A percentile compares a stretch with the other conserved stretches of the same genome.
phyloP scores from a whole-genome alignment of 2,113 vertebrate species.

The Ornithorhynchus anatinus region DNA sequence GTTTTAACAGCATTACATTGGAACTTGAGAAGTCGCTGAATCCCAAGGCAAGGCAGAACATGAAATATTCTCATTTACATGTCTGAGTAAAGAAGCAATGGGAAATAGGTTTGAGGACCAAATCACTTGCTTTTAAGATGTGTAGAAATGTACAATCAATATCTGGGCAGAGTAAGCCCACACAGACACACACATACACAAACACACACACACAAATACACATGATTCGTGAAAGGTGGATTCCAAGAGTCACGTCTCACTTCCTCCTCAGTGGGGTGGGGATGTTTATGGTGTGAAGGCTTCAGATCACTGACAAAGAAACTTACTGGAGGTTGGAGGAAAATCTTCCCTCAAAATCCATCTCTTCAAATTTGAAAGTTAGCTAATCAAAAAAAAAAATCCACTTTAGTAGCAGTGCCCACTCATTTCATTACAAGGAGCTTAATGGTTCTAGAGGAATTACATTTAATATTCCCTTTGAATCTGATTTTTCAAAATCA shows the following conservation, averaged over 20 bases:
- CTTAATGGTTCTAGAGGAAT: slow-evolving; percentile 62
- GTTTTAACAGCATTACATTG: slow-evolving; percentile 5
- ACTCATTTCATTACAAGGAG: slow-evolving; percentile 50
- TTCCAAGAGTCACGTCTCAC: background rate
- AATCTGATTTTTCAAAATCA: slow-evolving; percentile 67
- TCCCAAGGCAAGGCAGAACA: slow-evolving; percentile 7
- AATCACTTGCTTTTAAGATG: slow-evolving; percentile 10
- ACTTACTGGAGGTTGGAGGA: slow-evolving; percentile 9
- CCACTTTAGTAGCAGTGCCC: slow-evolving; percentile 26
- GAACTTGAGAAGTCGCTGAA: slow-evolving; percentile 1
- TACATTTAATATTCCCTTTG: slow-evolving; percentile 67
- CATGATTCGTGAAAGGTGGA: background rate
- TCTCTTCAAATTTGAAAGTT: slow-evolving; percentile 37
- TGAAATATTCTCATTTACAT: slow-evolving; percentile 5
- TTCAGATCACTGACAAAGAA: slow-evolving; percentile 12
- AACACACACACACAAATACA: background rate
- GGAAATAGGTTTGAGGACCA: background rate
- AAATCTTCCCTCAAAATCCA: slow-evolving; percentile 41
- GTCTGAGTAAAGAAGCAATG: background rate
- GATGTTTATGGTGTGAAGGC: background rate
- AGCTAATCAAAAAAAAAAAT: slow-evolving; percentile 50
- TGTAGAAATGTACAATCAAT: background rate
- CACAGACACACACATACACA: background rate
- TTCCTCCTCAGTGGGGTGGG: background rate
- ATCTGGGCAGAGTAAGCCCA: too few species aligned